Evolutionary conservation across 2,888 invertebrate species (phyloP), one percentile per base, ranked within the genome.

Genomic region (Pterostichus madidus): DNA sequence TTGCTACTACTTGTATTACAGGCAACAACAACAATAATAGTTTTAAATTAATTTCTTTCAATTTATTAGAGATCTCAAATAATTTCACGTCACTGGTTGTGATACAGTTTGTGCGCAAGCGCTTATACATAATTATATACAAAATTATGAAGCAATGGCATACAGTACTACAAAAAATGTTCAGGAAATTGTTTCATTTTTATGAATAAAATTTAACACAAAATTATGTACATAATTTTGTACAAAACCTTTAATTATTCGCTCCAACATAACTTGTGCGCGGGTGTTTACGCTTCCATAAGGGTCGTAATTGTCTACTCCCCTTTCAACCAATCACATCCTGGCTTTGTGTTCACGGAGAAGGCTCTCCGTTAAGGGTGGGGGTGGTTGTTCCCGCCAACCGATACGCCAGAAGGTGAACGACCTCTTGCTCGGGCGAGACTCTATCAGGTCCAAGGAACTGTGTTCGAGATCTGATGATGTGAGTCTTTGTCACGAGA

Each of bases 221-320:
- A n/a, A n/a, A n/a, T n/a, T n/a, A n/a, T n/a, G n/a, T n/a, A n/a
- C n/a, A n/a, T n/a, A n/a, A n/a, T n/a, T n/a, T n/a, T n/a, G n/a
- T 35, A 35, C 35, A 6, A 35, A 39, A 39, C n/a, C 4, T 49
- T 49, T 10, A 4, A 39, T 39, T 5, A 24, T 24, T n/a, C 24
- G 1, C 24, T 24, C 24, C 49, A n/a, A 11, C 49, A 49, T 49
- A 4, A 5, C 49, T 2, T 39, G 1, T 5, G 11, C 10, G n/a
- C 5, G 49, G 49, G 49, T 2, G 49, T 49, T 10, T n/a, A 49
- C 4, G 13, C n/a, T 49, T 13, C 49, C 11, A 49, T 10, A 13
- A 75, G 75, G 75, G 75, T 75, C 75, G 75, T 75, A 31, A 5
- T 8, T n/a, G 49, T 75, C 31, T 52, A 24, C 31, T 31, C 52